Evolutionary conservation across 1,140 invertebrate genomes (phyloP), one percentile per base, ranked within the genome.

Genomic region (Helicoverpa armigera): DNA sequence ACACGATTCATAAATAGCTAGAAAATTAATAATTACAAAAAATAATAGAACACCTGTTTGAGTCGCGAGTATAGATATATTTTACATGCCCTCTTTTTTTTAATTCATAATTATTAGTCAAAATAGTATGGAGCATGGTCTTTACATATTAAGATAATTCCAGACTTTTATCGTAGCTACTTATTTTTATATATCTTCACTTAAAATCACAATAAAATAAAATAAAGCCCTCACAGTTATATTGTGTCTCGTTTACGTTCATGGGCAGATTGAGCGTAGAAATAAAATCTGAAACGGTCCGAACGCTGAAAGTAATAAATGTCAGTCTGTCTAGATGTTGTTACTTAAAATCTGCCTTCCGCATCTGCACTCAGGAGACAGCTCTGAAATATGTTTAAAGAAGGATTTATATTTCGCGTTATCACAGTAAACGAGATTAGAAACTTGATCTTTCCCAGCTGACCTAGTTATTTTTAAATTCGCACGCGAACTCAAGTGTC

Each of bases 11-110:
- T 18, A 50, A 61, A 61, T 18, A 4, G n/a, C 2, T 2, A 23
- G 13, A 60, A 14, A 16, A 56, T 18, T 73, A 56, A 51, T 31
- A 31, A 31, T 73, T 56, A 16, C 16, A 29, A 12, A 58, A 48
- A 14, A 70, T 16, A 43, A 18, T 16, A 56, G 7, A 73, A 73
- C 70, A 73, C 70, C 70, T 73, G 70, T 73, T 73, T 73, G 70
- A 73, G 31, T 73, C 51, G 12, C 13, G 35, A n/a, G 16, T 58
- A 58, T 58, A 9, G 18, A 58, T 16, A 10, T 16, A 16, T 58
- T 58, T 2, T 11, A 54, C 2, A 5, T 12, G 13, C 53, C 23
- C 23, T 23, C 23, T 23, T 23, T 23, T 23, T 23, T 2, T 23
- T 1, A 23, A 1, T 23, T 23, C 12, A 54, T 54, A 9, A 43